A percentile compares a stretch with the other conserved stretches of the same genome.
Evolutionary conservation across 2,888 invertebrate species (phyloP).

Genomic region (Tetheella fluctuosa): DNA sequence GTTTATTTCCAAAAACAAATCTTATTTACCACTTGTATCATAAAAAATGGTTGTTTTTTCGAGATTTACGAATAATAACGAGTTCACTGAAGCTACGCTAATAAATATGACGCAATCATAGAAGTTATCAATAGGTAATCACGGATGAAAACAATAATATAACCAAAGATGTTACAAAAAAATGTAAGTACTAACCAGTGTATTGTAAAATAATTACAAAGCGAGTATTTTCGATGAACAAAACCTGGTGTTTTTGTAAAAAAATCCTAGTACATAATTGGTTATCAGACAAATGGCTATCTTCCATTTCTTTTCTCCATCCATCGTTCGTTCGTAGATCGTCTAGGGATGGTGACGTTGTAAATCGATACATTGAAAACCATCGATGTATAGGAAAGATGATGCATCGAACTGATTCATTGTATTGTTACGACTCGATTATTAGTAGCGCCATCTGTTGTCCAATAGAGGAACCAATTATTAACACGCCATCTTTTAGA

Average conservation of each 20-base stretch:
- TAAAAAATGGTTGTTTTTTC: constrained; percentile 20
- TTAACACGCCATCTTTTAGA: no score
- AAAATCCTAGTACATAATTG: constrained; percentile 46
- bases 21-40: constrained; percentile 31
- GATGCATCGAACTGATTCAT: no score
- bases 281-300: constrained; percentile 72
- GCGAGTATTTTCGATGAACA: constrained; percentile 25
- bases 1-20: constrained; percentile 31
- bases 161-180: constrained; percentile 61
- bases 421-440: no score
- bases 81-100: constrained; percentile 45
- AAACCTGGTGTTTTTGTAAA: constrained; percentile 18
- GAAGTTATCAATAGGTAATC: constrained; percentile 63
- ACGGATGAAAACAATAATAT: constrained; percentile 77
- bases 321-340: constrained; percentile 26
- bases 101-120: constrained; percentile 81
- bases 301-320: constrained; percentile 60
- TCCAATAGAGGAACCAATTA: no score
- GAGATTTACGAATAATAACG: constrained; percentile 34
- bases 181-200: constrained; percentile 50
- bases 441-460: no score
- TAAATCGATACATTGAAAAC: no score
- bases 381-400: no score
- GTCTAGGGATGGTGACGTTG: no score
- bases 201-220: constrained; percentile 29